Evolutionary conservation across 2,888 invertebrate genomes (phyloP).

Genomic region (Barypeithes pellucidus): DNA sequence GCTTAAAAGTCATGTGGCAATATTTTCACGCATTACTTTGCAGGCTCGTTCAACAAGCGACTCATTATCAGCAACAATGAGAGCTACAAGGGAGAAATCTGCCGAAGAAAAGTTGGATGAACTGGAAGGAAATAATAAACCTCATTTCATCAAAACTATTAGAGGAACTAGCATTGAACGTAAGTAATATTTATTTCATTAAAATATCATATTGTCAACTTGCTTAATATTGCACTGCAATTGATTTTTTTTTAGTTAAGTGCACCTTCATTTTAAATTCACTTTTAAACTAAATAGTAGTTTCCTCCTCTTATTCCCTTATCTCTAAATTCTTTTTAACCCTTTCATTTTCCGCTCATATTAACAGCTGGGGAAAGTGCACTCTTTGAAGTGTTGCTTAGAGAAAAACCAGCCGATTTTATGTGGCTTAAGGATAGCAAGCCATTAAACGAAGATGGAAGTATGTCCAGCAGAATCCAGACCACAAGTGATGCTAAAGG

Average conservation of each 20-base stretch:
- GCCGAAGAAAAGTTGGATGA: slow-evolving; percentile 62
- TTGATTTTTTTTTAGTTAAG: neutral
- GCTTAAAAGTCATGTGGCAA: slow-evolving; percentile 43
- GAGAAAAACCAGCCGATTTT: slow-evolving; percentile 78
- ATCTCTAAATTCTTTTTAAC: slow-evolving; percentile 9
- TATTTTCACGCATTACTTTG: slow-evolving; percentile 44
- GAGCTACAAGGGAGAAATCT: slow-evolving; percentile 59
- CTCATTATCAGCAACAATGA: slow-evolving; percentile 53
- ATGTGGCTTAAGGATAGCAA: slow-evolving; percentile 93
- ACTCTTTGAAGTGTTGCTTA: slow-evolving; percentile 84
- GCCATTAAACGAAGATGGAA: slow-evolving; percentile 80
- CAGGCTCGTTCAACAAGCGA: slow-evolving; percentile 46
- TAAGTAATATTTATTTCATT: slow-evolving; percentile 73
- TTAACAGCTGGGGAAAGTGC: slow-evolving; percentile 86
- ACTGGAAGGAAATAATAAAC: slow-evolving; percentile 72
- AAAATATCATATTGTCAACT: neutral
- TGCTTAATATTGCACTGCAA: slow-evolving; percentile 14
- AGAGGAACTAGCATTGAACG: slow-evolving; percentile 86
- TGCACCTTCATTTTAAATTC: slow-evolving; percentile 6
- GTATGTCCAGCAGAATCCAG: slow-evolving; percentile 81
- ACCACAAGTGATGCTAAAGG: slow-evolving; percentile 76
- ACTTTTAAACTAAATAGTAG: neutral
- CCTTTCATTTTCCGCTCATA: slow-evolving; percentile 19
- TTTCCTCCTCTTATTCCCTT: neutral
- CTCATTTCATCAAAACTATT: slow-evolving; percentile 82